Base-by-base conservation (phyloP, 2,797 vertebrate species). In the Alcedo atthis region DNA sequence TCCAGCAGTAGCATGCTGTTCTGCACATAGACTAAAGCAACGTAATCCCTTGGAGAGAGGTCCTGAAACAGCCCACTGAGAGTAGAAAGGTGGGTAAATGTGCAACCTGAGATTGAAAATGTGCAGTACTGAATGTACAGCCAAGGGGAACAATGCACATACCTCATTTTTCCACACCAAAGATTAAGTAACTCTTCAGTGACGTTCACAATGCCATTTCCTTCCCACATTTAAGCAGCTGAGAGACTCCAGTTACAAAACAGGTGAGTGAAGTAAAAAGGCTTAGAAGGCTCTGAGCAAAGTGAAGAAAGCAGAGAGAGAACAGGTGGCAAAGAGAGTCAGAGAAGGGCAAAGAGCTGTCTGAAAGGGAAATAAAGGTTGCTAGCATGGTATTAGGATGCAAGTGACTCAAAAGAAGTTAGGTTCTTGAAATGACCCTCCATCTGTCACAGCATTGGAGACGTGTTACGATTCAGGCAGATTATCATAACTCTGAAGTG, bases 281-380 rank as follows among this genome's bases (percentile, higher is more conserved):
- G 28, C 26, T 79, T 66, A 75, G 46, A 87, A 92, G 51, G 15
- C 32, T 81, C 19, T 49, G 64, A 76, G 20, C 67, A 15, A 76
- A 74, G 77, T 88, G 77, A 7, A 75, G 77, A 94, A 91, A 94
- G 69, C 66, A 83, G 45, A 90, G 45, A 14, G 51, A 49, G 18
- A 78, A 71, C 88, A 88, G 86, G 86, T 81, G 83, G 62, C n/a
- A 24, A 32, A 62, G 69, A 57, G 63, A 85, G 66, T 83, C 83
- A 78, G 40, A 68, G 80, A 77, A 91, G 88, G 77, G 75, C 74
- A 94, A 30, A 69, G 64, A 63, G 10, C 14, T 55, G n/a, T 30
- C 81, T 53, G 49, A 49, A 81, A 75, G 21, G 57, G 32, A 75
- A 91, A 75, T 67, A 22, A 71, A 42, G 24, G 18, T 48, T 91